Percentiles rank a stretch among this genome's conserved stretches.
These are phyloP conservation scores for Yoshiicerus persimilis DNA, from an alignment of 1,140 invertebrate genomes.

Conservation along the genomic window DNA sequence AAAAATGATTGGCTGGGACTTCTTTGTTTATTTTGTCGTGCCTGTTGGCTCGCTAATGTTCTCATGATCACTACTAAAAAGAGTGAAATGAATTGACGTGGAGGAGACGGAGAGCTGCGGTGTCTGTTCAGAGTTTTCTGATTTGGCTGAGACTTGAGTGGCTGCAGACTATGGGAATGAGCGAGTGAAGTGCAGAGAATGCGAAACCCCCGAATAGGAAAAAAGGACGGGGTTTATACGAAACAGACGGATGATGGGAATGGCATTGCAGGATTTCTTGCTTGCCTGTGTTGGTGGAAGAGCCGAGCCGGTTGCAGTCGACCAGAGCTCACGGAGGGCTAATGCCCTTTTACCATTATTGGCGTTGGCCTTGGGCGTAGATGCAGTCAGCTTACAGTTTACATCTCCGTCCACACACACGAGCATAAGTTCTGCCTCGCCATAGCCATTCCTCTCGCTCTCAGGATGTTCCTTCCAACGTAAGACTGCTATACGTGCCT, in stretches of 20 bases:
- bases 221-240: neutral
- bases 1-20: neutral
- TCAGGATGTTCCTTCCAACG: neutral
- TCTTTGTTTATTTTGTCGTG: neutral
- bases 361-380: conserved; percentile 8
- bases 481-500: neutral
- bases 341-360: conserved; percentile 17
- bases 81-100: neutral
- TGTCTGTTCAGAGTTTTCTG: neutral
- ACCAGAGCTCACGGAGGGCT: conserved; percentile 11
- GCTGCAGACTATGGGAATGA: neutral
- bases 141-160: neutral
- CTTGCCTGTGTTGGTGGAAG: neutral
- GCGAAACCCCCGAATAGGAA: neutral
- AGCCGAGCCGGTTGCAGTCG: conserved; percentile 8
- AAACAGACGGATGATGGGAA: neutral
- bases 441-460: neutral
- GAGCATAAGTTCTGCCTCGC: neutral
- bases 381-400: neutral
- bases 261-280: neutral
- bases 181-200: neutral
- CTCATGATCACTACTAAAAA: neutral
- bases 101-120: neutral
- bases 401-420: neutral
- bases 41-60: neutral